These are phyloP conservation scores for Tubiluchus corallicola DNA, from an alignment of 2,888 invertebrate genomes.

Conservation along the genomic window DNA sequence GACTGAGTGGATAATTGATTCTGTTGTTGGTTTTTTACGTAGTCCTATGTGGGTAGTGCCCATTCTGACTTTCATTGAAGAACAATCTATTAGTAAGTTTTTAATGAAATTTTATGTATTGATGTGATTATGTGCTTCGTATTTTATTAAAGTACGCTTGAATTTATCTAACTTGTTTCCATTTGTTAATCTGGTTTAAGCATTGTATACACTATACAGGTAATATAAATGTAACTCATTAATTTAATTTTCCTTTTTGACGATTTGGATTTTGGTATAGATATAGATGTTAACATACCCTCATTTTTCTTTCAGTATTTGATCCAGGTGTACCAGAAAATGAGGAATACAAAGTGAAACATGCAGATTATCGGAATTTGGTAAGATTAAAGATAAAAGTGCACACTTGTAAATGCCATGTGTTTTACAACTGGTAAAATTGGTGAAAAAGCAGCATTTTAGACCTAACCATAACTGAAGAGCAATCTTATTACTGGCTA, in stretches of 20 bases:
- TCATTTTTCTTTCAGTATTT: slow-evolving; percentile 48
- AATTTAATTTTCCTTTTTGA: background rate
- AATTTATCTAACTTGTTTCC: no score
- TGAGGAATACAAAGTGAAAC: slow-evolving; percentile 53
- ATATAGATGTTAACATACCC: background rate
- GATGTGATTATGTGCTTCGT: no score
- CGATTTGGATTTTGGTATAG: background rate
- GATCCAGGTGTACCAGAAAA: slow-evolving; percentile 56
- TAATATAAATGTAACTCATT: no score
- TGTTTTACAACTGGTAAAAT: slow-evolving; percentile 6
- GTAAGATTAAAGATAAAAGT: no score
- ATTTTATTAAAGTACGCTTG: no score
- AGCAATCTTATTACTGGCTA: no score
- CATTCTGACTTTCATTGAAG: slow-evolving; percentile 72
- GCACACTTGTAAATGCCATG: slow-evolving; percentile 11
- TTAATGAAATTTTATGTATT: no score
- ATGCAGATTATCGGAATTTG: slow-evolving; percentile 69
- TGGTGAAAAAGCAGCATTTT: slow-evolving; percentile 7
- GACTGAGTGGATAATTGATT: slow-evolving; percentile 92
- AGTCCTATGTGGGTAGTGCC: slow-evolving; percentile 85
- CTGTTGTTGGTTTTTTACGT: slow-evolving; percentile 68
- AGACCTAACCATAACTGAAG: no score
- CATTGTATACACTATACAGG: no score
- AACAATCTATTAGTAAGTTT: slow-evolving; percentile 65
- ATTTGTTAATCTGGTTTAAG: no score